phyloP scores from a whole-genome alignment of 2,888 invertebrate species.

The Eupeodes luniger region DNA sequence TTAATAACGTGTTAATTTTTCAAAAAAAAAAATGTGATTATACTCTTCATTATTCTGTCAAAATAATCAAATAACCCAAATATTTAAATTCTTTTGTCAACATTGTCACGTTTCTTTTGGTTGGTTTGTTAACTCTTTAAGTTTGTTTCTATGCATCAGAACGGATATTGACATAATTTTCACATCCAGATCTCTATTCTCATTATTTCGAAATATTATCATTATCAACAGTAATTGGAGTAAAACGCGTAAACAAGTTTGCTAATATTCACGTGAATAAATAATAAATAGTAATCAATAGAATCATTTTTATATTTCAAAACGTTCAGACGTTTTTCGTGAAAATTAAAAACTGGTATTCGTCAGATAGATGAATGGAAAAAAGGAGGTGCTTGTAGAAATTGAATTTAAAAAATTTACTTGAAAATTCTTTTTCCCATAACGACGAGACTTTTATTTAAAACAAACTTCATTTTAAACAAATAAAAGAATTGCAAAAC shows the following conservation, averaged over 20 bases:
- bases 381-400: not conserved
- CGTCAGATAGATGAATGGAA: not conserved
- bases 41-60: not conserved
- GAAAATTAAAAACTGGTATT: not conserved
- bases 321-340: not conserved
- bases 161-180: not conserved
- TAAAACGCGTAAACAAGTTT: not conserved
- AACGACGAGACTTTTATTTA: too few relatives aligned
- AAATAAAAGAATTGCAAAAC: constrained; percentile 10
- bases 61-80: too few relatives aligned
- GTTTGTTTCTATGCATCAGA: too few relatives aligned
- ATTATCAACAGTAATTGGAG: not conserved
- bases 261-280: not conserved
- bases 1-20: not conserved
- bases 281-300: not conserved
- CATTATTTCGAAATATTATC: not conserved
- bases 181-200: not conserved
- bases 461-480: too few relatives aligned
- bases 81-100: not conserved
- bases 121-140: too few relatives aligned
- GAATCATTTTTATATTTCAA: too few relatives aligned
- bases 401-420: too few relatives aligned
- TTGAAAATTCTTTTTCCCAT: too few relatives aligned
- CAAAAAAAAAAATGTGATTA: not conserved
- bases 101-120: constrained; percentile 8